Evolutionary conservation across 2,797 vertebrate species (phyloP), one percentile per base, ranked within the genome.

Genomic region (Manis javanica): DNA sequence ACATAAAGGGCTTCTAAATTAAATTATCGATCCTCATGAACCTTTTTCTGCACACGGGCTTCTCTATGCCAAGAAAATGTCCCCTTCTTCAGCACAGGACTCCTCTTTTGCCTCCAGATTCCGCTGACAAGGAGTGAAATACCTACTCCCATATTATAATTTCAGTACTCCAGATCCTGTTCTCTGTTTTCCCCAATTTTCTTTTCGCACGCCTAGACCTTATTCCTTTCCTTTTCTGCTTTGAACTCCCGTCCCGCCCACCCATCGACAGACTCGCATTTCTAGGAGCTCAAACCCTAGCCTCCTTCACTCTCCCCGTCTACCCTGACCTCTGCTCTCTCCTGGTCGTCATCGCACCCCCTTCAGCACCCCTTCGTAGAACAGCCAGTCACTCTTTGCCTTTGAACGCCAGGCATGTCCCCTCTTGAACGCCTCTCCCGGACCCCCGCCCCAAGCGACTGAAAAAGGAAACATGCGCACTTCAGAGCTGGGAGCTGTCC

Each of bases 391-490:
- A 92, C 95, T 95, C 96, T 94, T 79, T 86, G 68, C 87, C 42
- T 90, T 46, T 46, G 92, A 95, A 97, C 71, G 94, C 98, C 94
- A 90, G 98, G 98, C 99, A 98, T 98, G 98, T 98, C 96, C 96
- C 83, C 78, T 98, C 96, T 97, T 66, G 79, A 97, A 97, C 96
- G 92, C 77, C 64, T 97, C 93, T 93, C 77, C 57, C 94, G 81
- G 96, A 96, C 97, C 96, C 97, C 97, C 97, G 90, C 97, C 91
- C 97, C 96, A 88, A 81, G 93, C 93, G 81, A 94, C 96, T 51
- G 97, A 95, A 97, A 97, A 94, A 89, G 89, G 96, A 99, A 99
- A 99, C 99, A 98, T 99, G 99, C 99, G 99, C 99, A 98, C 97
- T 98, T 94, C 82, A 96, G 97, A 97, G 87, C 97, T 98, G 96